Percentiles rank a stretch among this genome's conserved stretches.
These are phyloP conservation scores for Steinernema carpocapsae DNA, from an alignment of 2,888 invertebrate genomes.

Conservation along the genomic window DNA sequence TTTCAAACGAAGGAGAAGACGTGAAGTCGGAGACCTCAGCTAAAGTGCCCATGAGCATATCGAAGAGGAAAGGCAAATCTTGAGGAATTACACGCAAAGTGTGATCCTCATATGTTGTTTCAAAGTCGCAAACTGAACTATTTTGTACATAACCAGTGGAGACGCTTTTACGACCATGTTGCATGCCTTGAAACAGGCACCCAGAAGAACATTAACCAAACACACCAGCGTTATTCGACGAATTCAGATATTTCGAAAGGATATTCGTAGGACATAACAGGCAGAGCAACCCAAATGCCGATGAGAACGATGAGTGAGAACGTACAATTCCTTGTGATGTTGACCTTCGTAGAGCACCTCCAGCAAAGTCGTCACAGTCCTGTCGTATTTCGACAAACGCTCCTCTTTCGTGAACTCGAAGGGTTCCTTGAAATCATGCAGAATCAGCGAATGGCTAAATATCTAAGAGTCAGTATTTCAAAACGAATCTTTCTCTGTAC, in stretches of 20 bases:
- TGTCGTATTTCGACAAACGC: conserved; percentile 50
- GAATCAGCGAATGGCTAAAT: conserved; percentile 27
- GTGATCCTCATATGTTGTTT: too few relatives aligned
- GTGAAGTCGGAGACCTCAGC: not conserved
- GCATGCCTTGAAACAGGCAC: too few relatives aligned
- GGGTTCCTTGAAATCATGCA: conserved; percentile 32
- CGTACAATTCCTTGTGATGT: conserved; percentile 65
- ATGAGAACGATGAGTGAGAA: too few relatives aligned
- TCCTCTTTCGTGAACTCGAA: conserved; percentile 45
- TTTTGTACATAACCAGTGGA: too few relatives aligned
- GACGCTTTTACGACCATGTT: too few relatives aligned
- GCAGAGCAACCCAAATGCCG: too few relatives aligned
- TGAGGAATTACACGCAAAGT: not conserved
- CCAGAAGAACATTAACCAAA: too few relatives aligned
- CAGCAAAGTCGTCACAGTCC: conserved; percentile 40
- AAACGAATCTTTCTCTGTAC: conserved; percentile 36
- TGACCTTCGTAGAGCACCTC: conserved; percentile 56
- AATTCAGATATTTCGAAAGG: too few relatives aligned
- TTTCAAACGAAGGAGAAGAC: not conserved
- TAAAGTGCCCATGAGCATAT: not conserved
- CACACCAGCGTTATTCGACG: too few relatives aligned
- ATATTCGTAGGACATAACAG: too few relatives aligned
- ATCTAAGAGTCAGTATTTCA: not conserved
- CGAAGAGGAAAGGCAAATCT: not conserved
- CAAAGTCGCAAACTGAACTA: too few relatives aligned